Conservation (phyloP, 2,888 invertebrate genomes). For the Alcis repandata region DNA sequence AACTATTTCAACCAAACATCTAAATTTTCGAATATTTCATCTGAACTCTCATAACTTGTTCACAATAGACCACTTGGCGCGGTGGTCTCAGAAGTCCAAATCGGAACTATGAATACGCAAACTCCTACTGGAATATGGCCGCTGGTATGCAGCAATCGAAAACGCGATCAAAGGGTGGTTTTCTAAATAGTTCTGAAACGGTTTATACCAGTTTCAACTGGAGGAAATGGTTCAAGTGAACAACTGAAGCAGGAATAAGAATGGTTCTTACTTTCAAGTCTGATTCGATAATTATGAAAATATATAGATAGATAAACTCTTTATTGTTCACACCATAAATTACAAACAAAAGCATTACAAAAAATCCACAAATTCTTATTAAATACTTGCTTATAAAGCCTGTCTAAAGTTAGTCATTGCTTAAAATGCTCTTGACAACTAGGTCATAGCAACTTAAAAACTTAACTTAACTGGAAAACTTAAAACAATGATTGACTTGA, state of each 20-base stretch:
- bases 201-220: slow-evolving; percentile 58
- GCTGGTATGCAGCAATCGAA: slow-evolving; percentile 70
- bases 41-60: slow-evolving; percentile 21
- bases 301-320: no score
- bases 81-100: slow-evolving; percentile 31
- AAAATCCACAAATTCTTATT: no score
- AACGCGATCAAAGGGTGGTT: slow-evolving; percentile 73
- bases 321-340: no score
- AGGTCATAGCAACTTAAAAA: no score
- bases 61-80: slow-evolving; percentile 30
- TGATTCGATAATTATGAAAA: no score
- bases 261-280: no score
- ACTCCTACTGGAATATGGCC: slow-evolving; percentile 55
- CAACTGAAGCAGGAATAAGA: slow-evolving; percentile 26
- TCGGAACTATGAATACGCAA: slow-evolving; percentile 49
- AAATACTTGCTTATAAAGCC: no score
- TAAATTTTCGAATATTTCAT: slow-evolving; percentile 26
- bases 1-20: slow-evolving; percentile 3
- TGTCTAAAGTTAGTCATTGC: no score
- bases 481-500: no score
- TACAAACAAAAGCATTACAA: no score
- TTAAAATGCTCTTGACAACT: no score
- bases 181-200: slow-evolving; percentile 71
- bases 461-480: no score
- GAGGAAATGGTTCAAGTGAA: slow-evolving; percentile 59